Base-by-base conservation (phyloP, 2,113 vertebrate genomes). In the Trematomus loennbergii region DNA sequence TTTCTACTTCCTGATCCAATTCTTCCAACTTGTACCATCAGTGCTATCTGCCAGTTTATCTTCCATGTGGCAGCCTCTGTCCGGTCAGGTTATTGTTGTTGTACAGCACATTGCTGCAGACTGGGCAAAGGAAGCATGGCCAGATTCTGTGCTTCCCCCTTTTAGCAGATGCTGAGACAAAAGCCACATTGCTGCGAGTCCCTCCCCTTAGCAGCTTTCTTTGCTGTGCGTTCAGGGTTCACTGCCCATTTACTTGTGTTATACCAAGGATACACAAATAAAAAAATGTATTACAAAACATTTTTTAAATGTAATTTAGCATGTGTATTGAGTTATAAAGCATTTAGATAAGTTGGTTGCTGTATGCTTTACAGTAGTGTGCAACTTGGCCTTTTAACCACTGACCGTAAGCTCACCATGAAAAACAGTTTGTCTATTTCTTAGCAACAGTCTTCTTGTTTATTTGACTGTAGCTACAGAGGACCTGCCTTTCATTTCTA, bases 181-280 rank as follows among this genome's bases (percentile, higher is more conserved):
- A 62, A 40, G 78, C 78, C 73, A 78, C 74, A 66, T 84, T 81
- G 83, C 68, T 65, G 22, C 0, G 55, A 55, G 52, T 58, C 7
- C 20, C 36, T 78, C 8, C 4, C n/a, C 33, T n/a, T 9, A 67
- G 72, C 55, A 49, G 20, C 49, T 75, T 53, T 75, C 22, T 69
- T 18, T 16, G 11, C 72, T 69, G 22, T 11, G 29, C n/a, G 66
- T 61, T 36, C 5, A 55, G 11, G 43, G 17, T 36, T 76, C 25
- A 25, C n/a, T 61, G 16, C 52, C 36, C 4, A 59, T 68, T 67
- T 12, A 48, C 36, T 60, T 20, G 16, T 54, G n/a, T 43, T 53
- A 25, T 17, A 45, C 20, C 1, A 17, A 29, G n/a, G 12, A 49
- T 25, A 12, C 15, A 72, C 3, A 40, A 46, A 22, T 9, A 33